Base-by-base conservation (phyloP, 2,797 vertebrate genomes). In the Coregonus ussuriensis region DNA sequence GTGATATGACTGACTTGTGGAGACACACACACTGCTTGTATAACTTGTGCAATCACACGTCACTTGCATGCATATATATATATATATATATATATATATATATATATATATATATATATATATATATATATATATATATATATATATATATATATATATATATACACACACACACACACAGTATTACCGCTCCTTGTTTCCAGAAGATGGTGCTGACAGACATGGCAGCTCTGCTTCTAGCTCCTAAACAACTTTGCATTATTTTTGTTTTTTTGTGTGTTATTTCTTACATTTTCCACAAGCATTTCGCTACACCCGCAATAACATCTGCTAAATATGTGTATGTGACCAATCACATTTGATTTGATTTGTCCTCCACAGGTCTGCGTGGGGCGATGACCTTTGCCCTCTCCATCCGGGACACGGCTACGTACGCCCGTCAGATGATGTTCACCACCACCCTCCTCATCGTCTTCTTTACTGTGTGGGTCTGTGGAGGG, bases 361-460 rank as follows among this genome's bases (percentile, higher is more conserved):
- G 41, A 47, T 47, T 47, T 47, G 2, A 25, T 25, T 1, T 79
- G n/a, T 33, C 0, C 41, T 6, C 31, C 76, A 0, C 81, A 99
- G 98, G 98, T 65, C 93, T 99, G 78, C 94, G 97, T 18, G 98
- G 98, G 4, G 97, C 98, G 0, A 99, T 99, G 98, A 97, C 98
- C 0, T 99, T 99, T 2, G 98, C 98, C 47, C 90, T 99, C 85
- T 96, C 98, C 81, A 99, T 99, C 92, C 93, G 98, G 0, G 98
- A 99, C 88, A 99, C 98, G 0, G 96, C 97, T 74, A 99, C 97
- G 0, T 98, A 98, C 0, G 97, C 98, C 0, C 94, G 97, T 25
- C 95, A 95, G 89, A 98, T 99, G 97, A 99, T 99, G 97, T 99
- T 99, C 85, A 94, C 96, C 87, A 99, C 98, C 3, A 99, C 96